These are phyloP conservation scores for Clarias batrachus DNA, from an alignment of 2,113 vertebrate genomes.

Conservation along the genomic window DNA sequence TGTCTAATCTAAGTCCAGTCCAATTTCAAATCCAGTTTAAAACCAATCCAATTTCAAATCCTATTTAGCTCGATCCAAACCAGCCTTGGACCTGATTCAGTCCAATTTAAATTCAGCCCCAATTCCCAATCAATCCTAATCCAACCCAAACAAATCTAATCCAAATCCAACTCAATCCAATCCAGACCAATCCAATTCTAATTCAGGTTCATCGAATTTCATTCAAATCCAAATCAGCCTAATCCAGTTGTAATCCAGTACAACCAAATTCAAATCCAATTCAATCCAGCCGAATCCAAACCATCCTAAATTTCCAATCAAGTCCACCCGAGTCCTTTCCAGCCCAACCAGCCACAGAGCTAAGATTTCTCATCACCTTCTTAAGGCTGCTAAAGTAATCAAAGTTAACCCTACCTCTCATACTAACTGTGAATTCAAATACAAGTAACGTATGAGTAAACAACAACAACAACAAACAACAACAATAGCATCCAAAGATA, in stretches of 20 bases:
- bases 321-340: neutral
- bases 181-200: neutral
- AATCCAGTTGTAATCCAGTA: neutral
- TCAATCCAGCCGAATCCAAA: neutral
- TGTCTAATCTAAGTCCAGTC: neutral
- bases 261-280: neutral
- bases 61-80: neutral
- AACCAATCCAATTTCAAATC: neutral
- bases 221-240: neutral
- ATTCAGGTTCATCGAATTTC: neutral
- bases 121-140: neutral
- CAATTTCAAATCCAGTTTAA: neutral
- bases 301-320: no score
- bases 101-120: no score
- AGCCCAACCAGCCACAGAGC: neutral
- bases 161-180: neutral
- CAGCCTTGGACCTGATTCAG: no score
- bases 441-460: constrained; percentile 15
- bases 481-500: neutral
- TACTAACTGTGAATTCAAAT: neutral
- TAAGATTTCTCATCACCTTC: neutral
- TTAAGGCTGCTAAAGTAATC: neutral
- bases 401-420: neutral
- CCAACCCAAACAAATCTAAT: neutral
- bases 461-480: constrained; percentile 9